Evolutionary conservation across 1,140 invertebrate species (phyloP).

Genomic region (Uloborus diversus): DNA sequence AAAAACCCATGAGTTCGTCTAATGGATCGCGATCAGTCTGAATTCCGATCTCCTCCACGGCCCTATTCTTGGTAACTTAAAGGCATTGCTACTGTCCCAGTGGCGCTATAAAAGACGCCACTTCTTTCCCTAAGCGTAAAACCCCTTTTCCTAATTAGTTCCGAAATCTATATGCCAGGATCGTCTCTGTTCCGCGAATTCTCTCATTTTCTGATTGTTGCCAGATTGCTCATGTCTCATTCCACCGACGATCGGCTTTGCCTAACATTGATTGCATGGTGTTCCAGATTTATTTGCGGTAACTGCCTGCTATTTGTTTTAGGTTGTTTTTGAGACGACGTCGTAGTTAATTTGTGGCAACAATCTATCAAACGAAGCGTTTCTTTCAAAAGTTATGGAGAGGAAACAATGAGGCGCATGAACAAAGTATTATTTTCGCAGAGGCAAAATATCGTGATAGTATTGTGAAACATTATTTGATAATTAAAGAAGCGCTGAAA

Average conservation of each 20-base stretch:
- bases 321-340: no score
- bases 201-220: not conserved
- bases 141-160: slow-evolving; percentile 1
- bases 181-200: not conserved
- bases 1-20: slow-evolving; percentile 34
- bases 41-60: slow-evolving; percentile 26
- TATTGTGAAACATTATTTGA: no score
- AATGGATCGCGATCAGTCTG: not conserved
- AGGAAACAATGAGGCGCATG: no score
- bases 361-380: no score
- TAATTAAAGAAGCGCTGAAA: no score
- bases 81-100: slow-evolving; percentile 22
- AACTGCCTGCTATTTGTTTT: no score
- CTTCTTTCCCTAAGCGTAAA: not conserved
- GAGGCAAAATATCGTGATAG: no score
- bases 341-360: no score
- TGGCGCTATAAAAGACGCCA: not conserved
- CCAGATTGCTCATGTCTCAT: not conserved
- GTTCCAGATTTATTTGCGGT: no score
- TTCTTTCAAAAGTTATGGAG: no score
- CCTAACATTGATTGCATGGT: no score
- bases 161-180: not conserved
- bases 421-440: no score
- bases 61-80: not conserved
- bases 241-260: slow-evolving; percentile 14